These are phyloP conservation scores for Clarias pachynema DNA, from an alignment of 2,797 vertebrate genomes.

Conservation along the genomic window DNA sequence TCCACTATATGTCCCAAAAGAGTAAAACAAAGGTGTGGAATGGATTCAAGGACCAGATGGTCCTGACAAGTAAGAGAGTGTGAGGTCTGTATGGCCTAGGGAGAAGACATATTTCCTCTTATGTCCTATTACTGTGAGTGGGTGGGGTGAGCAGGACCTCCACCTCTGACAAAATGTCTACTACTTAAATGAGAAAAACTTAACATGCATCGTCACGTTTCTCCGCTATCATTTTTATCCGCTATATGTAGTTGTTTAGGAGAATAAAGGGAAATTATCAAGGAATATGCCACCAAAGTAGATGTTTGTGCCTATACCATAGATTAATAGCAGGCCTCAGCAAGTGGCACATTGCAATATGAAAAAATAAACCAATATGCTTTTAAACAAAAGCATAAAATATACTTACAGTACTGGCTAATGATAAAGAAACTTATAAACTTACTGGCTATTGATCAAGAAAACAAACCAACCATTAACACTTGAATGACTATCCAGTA, in stretches of 20 bases:
- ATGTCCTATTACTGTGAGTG: background rate
- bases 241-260: background rate
- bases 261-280: background rate
- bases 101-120: background rate
- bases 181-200: background rate
- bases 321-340: background rate
- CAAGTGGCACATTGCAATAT: background rate
- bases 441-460: background rate
- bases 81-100: background rate
- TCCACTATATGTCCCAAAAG: background rate
- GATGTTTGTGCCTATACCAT: background rate
- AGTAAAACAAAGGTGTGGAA: background rate
- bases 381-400: background rate
- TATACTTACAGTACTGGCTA: background rate
- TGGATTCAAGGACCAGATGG: background rate
- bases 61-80: background rate
- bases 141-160: background rate
- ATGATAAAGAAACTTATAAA: background rate
- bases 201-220: background rate
- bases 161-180: background rate
- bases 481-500: background rate
- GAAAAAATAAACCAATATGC: background rate
- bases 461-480: background rate
- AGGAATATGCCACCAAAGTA: background rate
- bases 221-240: background rate